phyloP scores from a whole-genome alignment of 2,888 invertebrate genomes.

The Helleia helle region DNA sequence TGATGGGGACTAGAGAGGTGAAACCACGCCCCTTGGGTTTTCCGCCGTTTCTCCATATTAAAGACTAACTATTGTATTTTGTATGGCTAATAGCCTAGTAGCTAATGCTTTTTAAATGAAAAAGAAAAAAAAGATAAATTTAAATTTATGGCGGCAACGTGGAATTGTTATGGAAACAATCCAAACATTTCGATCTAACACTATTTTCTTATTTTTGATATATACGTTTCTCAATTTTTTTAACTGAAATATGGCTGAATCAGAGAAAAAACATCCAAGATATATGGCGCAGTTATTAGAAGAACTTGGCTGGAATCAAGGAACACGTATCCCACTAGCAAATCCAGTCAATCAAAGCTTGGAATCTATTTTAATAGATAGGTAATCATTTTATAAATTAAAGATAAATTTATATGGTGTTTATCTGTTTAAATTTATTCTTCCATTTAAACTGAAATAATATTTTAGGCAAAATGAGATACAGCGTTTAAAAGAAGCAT shows the following conservation, averaged over 20 bases:
- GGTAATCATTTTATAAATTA: constrained; percentile 31
- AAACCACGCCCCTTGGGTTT: no score
- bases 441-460: background rate
- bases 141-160: constrained; percentile 1
- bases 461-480: constrained; percentile 61
- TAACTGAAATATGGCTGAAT: constrained; percentile 35
- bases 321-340: constrained; percentile 86
- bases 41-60: no score
- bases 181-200: background rate
- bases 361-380: constrained; percentile 46
- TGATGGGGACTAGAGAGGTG: no score
- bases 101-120: no score
- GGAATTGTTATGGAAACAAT: constrained; percentile 9
- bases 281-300: constrained; percentile 78
- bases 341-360: constrained; percentile 78
- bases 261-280: constrained; percentile 34
- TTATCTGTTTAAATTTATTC: background rate
- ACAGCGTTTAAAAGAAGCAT: constrained; percentile 50
- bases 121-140: no score
- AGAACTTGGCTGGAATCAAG: constrained; percentile 83
- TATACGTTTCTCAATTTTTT: constrained; percentile 15
- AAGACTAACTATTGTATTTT: no score
- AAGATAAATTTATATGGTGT: background rate
- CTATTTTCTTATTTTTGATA: background rate
- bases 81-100: no score